Conservation (phyloP, 2,888 invertebrate species). For the Homarus gammarus region DNA sequence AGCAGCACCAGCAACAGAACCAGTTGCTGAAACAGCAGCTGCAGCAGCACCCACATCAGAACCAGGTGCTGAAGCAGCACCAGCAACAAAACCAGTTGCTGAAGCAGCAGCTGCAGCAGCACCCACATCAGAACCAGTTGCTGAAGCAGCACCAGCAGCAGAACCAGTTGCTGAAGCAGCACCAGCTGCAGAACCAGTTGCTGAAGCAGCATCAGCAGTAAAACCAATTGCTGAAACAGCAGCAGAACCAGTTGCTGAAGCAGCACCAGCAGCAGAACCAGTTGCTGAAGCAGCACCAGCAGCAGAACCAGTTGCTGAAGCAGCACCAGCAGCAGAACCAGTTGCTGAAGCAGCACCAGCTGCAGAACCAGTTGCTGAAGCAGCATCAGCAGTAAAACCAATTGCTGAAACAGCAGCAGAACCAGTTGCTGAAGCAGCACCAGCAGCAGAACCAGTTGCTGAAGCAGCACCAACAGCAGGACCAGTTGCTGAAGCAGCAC, state of each 20-base stretch:
- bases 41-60: neutral
- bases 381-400: neutral
- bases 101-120: neutral
- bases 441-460: neutral
- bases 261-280: neutral
- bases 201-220: neutral
- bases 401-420: neutral
- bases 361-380: slow-evolving; percentile 27
- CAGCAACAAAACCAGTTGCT: neutral
- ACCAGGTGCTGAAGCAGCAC: neutral
- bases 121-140: neutral
- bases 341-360: too few species aligned
- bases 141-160: neutral
- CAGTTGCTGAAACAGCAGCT: slow-evolving; percentile 15
- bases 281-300: neutral
- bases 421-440: neutral
- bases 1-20: slow-evolving; percentile 17
- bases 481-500: neutral
- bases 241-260: neutral
- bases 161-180: neutral
- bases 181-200: neutral
- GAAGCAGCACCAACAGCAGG: neutral
- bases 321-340: neutral
- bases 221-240: slow-evolving; percentile 11
- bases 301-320: neutral